Evolutionary conservation across 2,113 vertebrate species (phyloP), one percentile per base, ranked within the genome.

Genomic region (Alectura lathami): DNA sequence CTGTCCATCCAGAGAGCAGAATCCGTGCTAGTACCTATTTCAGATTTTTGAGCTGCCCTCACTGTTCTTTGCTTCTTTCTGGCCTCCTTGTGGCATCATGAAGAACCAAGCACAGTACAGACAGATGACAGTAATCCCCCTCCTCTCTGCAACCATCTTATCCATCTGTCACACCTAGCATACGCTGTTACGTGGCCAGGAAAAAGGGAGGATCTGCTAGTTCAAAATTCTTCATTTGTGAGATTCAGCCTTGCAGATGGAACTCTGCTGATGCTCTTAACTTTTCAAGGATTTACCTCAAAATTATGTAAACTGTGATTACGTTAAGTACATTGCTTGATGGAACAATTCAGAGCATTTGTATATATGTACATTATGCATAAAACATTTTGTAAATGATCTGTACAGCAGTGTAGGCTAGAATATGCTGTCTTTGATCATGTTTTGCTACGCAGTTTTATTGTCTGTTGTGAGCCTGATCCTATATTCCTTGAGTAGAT

Each of bases 231-330:
- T 60, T 27, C 23, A 5, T 15, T 76, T 47, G 10, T 17, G 48
- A 85, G 47, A 43, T 88, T 88, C 68, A 74, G 69, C 62, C 79
- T 91, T 81, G 70, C 22, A 56, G 68, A 40, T 82, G 45, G 80
- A 96, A 59, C 64, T 81, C 75, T 78, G 67, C 70, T 20, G 8
- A 84, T 88, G 91, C 40, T 78, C 66, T 83, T 81, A 72, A 73
- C 30, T 78, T 90, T 85, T 86, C 84, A 92, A 87, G 59, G 70
- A 88, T 95, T 97, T 96, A 96, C 96, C 96, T 96, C 94, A 94
- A 79, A 94, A 88, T 86, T 68, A 82, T 53, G 50, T 95, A 59
- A 95, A 94, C 87, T 96, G 92, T 95, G 94, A 94, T 83, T 89
- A 70, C 82, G 62, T 91, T 92, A 91, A 92, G 47, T 77, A 42